Evolutionary conservation across 2,888 invertebrate genomes (phyloP), one percentile per base, ranked within the genome.

Genomic region (Pycnomerus fuliginosus): DNA sequence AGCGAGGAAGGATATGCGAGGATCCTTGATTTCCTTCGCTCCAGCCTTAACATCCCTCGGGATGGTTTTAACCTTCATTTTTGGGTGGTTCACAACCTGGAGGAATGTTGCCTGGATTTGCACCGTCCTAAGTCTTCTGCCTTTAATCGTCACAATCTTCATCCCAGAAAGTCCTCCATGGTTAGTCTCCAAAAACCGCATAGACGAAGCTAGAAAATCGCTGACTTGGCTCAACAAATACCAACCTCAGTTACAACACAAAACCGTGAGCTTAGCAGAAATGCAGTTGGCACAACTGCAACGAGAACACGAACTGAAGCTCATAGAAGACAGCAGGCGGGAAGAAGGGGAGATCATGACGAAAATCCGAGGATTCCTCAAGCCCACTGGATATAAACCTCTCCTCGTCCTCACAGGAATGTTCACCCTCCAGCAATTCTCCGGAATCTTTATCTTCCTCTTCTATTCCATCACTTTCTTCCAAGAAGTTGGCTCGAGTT

Each of bases 131-230:
- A 74, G 76, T n/a, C 52, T 77, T 3, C 50, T 79, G 7, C 79
- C 80, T 0, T 62, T 74, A 1, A 34, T 77, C 3, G 55, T 79
- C 2, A 68, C 78, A 3, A 61, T 77, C 51, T 73, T 76, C 44
- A 73, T 79, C 2, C 79, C 79, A 0, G 81, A 81, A 63, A 80
- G 79, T 44, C 80, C 81, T 0, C 74, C 77, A 1, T 81, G 80
- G 80, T 67, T 80, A 1, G 74, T 80, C 1, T 75, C 78, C 1
- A 78, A 75, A 56, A 79, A 77, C 1, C 69, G 73, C 11, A 66
- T 71, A 8, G 77, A 77, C 3, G 74, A 78, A 41, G 80, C 80
- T 0, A 74, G 74, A 15, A 73, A 73, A 31, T 71, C 78, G 1
- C 60, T 80, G 15, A 72, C 72, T 40, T 77, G 77, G 76, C 70